phyloP scores from a whole-genome alignment of 2,113 vertebrate genomes.

The Cinclus mexicanus region DNA sequence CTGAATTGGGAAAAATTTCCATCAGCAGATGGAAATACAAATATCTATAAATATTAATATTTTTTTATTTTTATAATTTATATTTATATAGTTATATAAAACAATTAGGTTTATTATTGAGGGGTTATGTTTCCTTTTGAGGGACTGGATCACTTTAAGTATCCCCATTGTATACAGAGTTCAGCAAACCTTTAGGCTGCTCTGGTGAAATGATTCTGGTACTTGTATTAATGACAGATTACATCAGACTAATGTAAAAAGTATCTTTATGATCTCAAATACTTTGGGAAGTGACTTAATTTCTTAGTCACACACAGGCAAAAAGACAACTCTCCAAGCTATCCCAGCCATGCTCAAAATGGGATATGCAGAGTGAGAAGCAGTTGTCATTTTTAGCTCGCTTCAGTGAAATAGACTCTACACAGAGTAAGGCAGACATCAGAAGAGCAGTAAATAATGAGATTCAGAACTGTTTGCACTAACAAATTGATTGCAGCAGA shows the following conservation, averaged over 20 bases:
- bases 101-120: not conserved
- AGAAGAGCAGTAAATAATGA: not conserved
- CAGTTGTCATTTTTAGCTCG: not conserved
- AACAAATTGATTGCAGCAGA: not conserved
- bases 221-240: not conserved
- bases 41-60: too few species aligned
- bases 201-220: not conserved
- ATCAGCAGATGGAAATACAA: not conserved
- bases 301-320: not conserved
- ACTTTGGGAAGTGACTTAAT: not conserved
- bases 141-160: not conserved
- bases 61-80: too few species aligned
- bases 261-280: not conserved
- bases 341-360: fast-evolving
- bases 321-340: not conserved
- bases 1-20: not conserved
- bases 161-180: not conserved
- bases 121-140: not conserved
- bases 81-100: not conserved
- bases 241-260: not conserved
- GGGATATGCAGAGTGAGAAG: not conserved
- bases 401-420: not conserved
- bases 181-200: not conserved
- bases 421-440: not conserved
- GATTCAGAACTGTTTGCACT: not conserved